A percentile compares a stretch with the other conserved stretches of the same genome.
phyloP scores from a whole-genome alignment of 2,113 vertebrate genomes.

The Xiphophorus couchianus region DNA sequence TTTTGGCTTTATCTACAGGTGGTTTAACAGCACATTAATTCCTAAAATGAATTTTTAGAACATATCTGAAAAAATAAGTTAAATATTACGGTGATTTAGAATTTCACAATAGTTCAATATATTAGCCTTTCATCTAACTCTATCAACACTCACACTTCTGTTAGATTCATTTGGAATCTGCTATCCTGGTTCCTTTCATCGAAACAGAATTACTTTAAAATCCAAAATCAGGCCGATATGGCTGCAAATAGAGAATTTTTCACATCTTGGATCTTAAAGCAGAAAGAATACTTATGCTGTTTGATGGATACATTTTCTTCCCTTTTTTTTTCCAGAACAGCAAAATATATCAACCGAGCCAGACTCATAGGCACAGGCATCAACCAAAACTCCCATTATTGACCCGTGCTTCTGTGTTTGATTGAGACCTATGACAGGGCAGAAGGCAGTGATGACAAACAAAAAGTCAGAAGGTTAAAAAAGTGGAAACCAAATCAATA shows the following conservation, averaged over 20 bases:
- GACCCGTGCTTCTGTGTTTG: constrained; percentile 67
- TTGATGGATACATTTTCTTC: constrained; percentile 54
- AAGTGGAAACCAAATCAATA: constrained; percentile 78
- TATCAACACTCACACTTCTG: constrained; percentile 16
- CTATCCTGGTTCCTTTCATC: constrained; percentile 22
- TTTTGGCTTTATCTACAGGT: constrained; percentile 55
- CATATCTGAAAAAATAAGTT: constrained; percentile 31
- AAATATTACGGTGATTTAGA: constrained; percentile 36
- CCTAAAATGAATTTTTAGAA: constrained; percentile 43
- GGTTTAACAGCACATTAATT: constrained; percentile 41
- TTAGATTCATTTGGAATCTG: constrained; percentile 10
- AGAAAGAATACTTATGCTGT: constrained; percentile 37
- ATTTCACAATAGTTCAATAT: constrained; percentile 30
- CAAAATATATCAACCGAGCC: constrained; percentile 56
- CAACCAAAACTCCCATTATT: constrained; percentile 67
- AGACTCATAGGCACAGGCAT: constrained; percentile 67
- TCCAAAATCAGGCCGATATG: neutral
- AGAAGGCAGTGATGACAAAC: constrained; percentile 68
- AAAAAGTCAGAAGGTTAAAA: constrained; percentile 75
- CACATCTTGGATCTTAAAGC: neutral
- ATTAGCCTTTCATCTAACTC: constrained; percentile 19
- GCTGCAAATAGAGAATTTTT: constrained; percentile 6
- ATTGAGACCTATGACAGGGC: constrained; percentile 68
- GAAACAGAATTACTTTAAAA: constrained; percentile 21
- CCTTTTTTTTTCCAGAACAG: constrained; percentile 30